Base-by-base conservation (phyloP, 37 sponge, comb jelly and placozoan species). In the Aplysina aerophoba region DNA sequence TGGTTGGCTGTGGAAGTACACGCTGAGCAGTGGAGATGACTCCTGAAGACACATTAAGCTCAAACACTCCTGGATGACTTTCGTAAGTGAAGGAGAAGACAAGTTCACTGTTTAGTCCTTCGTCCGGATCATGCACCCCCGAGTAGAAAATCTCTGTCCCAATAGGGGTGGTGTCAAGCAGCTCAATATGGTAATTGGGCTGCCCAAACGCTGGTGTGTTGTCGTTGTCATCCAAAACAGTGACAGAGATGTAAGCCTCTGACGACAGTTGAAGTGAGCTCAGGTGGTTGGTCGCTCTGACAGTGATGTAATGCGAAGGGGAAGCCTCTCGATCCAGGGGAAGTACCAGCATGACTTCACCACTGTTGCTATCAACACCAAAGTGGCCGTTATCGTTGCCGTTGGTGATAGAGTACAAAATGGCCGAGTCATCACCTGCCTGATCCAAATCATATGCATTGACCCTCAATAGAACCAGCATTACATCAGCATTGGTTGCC, bases 371-470 rank as follows among this genome's bases (percentile, higher is more conserved):
- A 62, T 94, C 79, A 38, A 90, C 72, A 16, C 15, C 24, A 34
- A 90, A 85, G 36, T 80, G 65, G 19, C 24, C 19, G 37, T 66
- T 63, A 30, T 50, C 41, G 38, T 86, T 78, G 1, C 84, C 87
- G 58, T 21, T 37, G 22, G 50, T 28, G 17, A 92, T 83, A 24
- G 80, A 73, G 74, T 86, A 92, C 57, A 53, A 50, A 55, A 92
- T 83, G 24, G 44, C 36, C 24, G 85, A 68, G 72, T 92, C 86
- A 1, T 66, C 63, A 19, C 82, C 81, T 19, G 28, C 36, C 0
- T 73, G 39, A 81, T 96, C 93, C 25, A 61, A 41, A 85, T 96
- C 96, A 68, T 57, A 83, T 4, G 94, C 94, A 37, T 38, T n/a
- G 8, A 96, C 78, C 8, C 55, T 59, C 15, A 90, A 55, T 19